Percentiles rank a stretch among this genome's conserved stretches.
Conservation (phyloP, 2,888 invertebrate genomes). For the Drosophila nr. perissopoda region DNA sequence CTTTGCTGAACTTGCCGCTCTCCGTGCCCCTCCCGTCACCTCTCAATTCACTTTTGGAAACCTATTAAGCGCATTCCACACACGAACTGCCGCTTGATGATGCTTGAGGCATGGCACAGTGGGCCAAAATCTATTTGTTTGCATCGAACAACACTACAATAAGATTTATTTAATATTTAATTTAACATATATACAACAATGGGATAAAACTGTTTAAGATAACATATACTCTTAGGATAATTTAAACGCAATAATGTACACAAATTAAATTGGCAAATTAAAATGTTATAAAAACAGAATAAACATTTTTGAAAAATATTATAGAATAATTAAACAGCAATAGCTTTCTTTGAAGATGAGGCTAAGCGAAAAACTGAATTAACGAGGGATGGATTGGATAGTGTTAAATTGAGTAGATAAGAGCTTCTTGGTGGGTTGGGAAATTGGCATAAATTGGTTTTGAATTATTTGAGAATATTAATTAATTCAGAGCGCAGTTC, state of each 20-base stretch:
- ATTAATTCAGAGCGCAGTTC: neutral
- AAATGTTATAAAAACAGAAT: neutral
- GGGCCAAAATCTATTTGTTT: neutral
- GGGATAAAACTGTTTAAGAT: neutral
- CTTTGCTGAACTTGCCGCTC: neutral
- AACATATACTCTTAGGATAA: neutral
- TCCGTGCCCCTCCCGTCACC: neutral
- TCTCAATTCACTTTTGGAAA: slow-evolving; percentile 24
- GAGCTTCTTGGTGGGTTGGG: neutral
- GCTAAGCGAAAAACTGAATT: neutral
- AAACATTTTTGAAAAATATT: neutral
- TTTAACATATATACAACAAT: neutral
- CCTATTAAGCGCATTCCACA: slow-evolving; percentile 61
- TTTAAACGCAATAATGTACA: neutral
- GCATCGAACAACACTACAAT: neutral
- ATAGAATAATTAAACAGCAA: neutral
- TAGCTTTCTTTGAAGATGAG: neutral
- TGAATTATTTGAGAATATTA: neutral
- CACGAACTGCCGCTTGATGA: slow-evolving; percentile 39
- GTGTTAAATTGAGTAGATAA: neutral
- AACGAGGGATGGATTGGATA: neutral
- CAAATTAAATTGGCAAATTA: neutral
- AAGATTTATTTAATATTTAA: neutral
- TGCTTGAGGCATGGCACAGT: slow-evolving; percentile 27
- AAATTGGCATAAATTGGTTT: neutral